phyloP scores from a whole-genome alignment of 2,797 vertebrate species.

The Phrynocephalus vlangalii region DNA sequence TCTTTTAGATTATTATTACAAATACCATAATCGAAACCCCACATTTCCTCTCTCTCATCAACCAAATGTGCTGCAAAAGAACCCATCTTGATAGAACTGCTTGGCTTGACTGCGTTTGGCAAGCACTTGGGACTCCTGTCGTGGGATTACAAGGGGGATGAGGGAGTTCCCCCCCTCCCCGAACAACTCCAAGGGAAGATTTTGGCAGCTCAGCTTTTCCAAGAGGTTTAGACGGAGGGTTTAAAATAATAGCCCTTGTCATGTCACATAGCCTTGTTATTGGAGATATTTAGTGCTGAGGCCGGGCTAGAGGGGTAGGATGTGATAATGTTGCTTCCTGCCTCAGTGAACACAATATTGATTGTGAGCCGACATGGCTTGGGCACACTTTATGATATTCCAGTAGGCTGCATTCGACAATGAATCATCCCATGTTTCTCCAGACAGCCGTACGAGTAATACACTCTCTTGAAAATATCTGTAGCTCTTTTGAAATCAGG shows the following conservation, averaged over 20 bases:
- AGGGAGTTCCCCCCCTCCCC: slow-evolving; percentile 12
- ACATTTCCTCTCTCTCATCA: slow-evolving; percentile 12
- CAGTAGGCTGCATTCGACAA: slow-evolving; percentile 47
- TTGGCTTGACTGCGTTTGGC: slow-evolving; percentile 22
- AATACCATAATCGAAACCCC: slow-evolving; percentile 32
- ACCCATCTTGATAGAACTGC: slow-evolving; percentile 28
- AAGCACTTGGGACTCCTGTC: neutral
- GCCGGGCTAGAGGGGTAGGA: slow-evolving; percentile 39
- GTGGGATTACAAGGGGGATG: slow-evolving; percentile 38
- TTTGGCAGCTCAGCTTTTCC: slow-evolving; percentile 37
- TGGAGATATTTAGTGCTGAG: slow-evolving; percentile 67
- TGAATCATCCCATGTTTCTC: slow-evolving; percentile 37
- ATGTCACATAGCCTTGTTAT: slow-evolving; percentile 62
- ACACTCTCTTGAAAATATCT: neutral
- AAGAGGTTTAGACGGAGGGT: slow-evolving; percentile 32
- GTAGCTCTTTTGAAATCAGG: neutral
- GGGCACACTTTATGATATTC: slow-evolving; percentile 58
- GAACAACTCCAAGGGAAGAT: slow-evolving; percentile 32
- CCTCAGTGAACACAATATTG: slow-evolving; percentile 69
- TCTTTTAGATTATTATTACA: neutral
- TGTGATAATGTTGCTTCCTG: slow-evolving; percentile 67
- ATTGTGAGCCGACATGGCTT: slow-evolving; percentile 68
- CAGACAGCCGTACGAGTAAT: slow-evolving; percentile 1
- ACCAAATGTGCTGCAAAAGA: neutral
- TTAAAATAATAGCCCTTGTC: slow-evolving; percentile 68